Conservation (phyloP, 37 sponge, comb jelly and placozoan genomes). For the Aplysina aerophoba region DNA sequence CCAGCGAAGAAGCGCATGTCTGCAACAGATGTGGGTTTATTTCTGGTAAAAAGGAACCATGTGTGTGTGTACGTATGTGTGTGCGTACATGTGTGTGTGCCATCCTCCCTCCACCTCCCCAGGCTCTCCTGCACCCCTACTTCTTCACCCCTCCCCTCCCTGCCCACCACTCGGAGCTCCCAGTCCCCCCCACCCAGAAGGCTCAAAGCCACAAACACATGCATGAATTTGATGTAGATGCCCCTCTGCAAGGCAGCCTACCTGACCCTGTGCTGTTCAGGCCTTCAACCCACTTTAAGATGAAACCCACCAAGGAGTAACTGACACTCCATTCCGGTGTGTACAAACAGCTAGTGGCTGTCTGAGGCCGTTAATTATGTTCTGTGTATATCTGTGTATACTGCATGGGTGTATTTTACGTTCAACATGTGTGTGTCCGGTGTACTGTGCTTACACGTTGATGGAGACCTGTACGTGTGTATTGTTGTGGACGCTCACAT, state of each 20-base stretch:
- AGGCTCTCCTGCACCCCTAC: slow-evolving; percentile 92
- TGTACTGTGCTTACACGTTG: no score
- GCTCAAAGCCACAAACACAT: neutral
- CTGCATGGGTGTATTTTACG: no score
- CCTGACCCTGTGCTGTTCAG: slow-evolving; percentile 26
- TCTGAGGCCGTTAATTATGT: no score
- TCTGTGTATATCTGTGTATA: no score
- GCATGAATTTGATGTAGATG: slow-evolving; percentile 23
- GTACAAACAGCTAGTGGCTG: no score
- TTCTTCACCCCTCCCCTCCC: slow-evolving; percentile 96
- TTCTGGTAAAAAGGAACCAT: no score
- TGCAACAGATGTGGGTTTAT: slow-evolving; percentile 70
- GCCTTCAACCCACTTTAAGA: slow-evolving; percentile 25
- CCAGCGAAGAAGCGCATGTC: slow-evolving; percentile 63
- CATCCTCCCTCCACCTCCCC: neutral
- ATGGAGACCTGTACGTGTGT: no score
- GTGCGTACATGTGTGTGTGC: slow-evolving; percentile 14
- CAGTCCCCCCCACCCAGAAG: slow-evolving; percentile 65
- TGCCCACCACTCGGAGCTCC: slow-evolving; percentile 98
- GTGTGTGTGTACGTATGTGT: no score
- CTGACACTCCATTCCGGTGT: no score
- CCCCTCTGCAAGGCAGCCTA: slow-evolving; percentile 13
- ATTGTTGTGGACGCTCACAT: no score
- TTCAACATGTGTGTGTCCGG: no score
- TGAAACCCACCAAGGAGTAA: no score